phyloP scores from a whole-genome alignment of 2,797 vertebrate species.

The Bradypus variegatus region DNA sequence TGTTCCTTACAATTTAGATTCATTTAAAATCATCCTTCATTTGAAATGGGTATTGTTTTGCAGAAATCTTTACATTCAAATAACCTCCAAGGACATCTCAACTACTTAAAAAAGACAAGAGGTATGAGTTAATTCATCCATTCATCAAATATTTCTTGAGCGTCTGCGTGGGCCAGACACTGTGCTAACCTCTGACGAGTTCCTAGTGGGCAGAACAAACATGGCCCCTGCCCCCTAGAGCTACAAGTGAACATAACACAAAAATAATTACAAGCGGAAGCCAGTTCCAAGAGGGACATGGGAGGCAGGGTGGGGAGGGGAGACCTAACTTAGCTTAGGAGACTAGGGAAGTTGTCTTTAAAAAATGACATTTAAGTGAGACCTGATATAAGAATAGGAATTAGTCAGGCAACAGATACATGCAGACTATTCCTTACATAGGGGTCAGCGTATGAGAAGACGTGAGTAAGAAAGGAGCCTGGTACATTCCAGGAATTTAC shows the following conservation, averaged over 20 bases:
- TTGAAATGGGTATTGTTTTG: not conserved
- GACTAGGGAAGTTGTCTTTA: not conserved
- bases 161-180: not conserved
- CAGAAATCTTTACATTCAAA: not conserved
- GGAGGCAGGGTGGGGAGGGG: not conserved
- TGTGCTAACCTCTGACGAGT: not conserved
- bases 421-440: not conserved
- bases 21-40: not conserved
- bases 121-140: not conserved
- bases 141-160: not conserved
- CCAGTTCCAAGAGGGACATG: not conserved
- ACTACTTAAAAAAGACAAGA: not conserved
- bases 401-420: not conserved
- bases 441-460: not conserved
- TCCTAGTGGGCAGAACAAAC: not conserved
- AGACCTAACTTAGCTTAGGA: not conserved
- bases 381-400: not conserved
- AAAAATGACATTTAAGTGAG: not conserved
- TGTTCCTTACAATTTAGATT: not conserved
- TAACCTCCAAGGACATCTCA: conserved; percentile 5
- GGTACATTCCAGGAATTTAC: not conserved
- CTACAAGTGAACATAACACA: not conserved
- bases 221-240: not conserved
- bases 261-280: not conserved
- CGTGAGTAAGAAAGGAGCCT: not conserved